Conservation (phyloP, 2,797 vertebrate species). For the Sebastiscus albofasciatus region DNA sequence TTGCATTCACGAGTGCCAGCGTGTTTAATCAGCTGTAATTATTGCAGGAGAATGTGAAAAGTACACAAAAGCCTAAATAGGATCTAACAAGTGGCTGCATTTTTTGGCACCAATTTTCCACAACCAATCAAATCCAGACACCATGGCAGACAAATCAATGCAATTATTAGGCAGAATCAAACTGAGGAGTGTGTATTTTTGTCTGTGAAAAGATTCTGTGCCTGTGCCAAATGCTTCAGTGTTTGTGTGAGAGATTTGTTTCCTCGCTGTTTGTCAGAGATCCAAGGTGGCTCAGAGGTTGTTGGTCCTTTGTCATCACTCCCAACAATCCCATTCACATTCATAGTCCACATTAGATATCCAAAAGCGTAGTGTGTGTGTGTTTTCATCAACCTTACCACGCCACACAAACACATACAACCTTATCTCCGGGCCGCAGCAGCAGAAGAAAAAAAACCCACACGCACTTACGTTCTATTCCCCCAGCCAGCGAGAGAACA, state of each 20-base stretch:
- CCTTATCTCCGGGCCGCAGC: conserved; percentile 71
- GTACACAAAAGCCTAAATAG: conserved; percentile 15
- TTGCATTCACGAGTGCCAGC: neutral
- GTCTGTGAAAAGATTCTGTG: neutral
- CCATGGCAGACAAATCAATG: conserved; percentile 7
- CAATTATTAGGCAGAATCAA: neutral
- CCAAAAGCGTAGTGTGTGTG: neutral
- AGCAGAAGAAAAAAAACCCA: conserved; percentile 34
- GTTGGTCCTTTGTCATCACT: conserved; percentile 13
- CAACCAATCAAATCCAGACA: conserved; percentile 12
- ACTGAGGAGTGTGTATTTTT: neutral
- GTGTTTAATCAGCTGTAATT: neutral
- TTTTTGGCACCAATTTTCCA: conserved; percentile 8
- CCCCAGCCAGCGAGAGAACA: conserved; percentile 30
- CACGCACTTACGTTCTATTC: conserved; percentile 25
- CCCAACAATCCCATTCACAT: conserved; percentile 41
- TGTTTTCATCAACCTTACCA: neutral
- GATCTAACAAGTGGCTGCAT: neutral
- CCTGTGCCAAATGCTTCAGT: neutral
- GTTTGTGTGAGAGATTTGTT: neutral
- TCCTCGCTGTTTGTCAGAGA: conserved; percentile 15
- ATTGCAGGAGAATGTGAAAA: neutral
- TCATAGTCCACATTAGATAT: conserved; percentile 57
- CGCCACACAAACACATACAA: conserved; percentile 17
- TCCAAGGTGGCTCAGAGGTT: conserved; percentile 47